Evolutionary conservation across 2,888 invertebrate genomes (phyloP).

Genomic region (Heliconius hortense): DNA sequence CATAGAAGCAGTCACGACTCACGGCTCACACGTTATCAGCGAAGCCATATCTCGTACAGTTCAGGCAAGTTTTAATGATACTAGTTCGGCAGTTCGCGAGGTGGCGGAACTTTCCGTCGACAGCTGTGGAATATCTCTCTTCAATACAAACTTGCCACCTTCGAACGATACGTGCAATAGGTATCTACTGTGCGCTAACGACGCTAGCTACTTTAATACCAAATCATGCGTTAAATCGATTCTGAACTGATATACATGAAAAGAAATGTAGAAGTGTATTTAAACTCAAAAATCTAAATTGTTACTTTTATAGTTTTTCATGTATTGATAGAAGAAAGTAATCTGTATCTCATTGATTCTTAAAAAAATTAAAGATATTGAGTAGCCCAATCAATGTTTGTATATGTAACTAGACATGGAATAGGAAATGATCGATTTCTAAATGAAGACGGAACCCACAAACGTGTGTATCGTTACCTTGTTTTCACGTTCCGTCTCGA

Average conservation of each 20-base stretch:
- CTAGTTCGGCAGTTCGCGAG: conserved; percentile 24
- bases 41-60: conserved; percentile 14
- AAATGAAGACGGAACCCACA: no score
- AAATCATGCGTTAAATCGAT: background rate
- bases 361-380: no score
- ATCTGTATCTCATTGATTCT: no score
- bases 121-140: conserved; percentile 20
- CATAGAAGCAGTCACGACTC: background rate
- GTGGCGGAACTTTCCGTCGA: conserved; percentile 7
- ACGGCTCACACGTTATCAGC: conserved; percentile 4
- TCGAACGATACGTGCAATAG: background rate
- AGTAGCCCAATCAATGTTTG: no score
- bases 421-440: no score
- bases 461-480: no score
- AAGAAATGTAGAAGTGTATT: background rate
- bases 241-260: background rate
- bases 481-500: no score
- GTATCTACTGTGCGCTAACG: background rate
- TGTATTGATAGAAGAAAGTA: background rate
- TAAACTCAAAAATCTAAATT: no score
- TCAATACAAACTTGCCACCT: conserved; percentile 16
- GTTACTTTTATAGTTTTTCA: background rate
- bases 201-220: background rate
- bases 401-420: no score
- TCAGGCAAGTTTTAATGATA: conserved; percentile 29